Base-by-base conservation (phyloP, 2,888 invertebrate species). In the Hypomecis atomaria region DNA sequence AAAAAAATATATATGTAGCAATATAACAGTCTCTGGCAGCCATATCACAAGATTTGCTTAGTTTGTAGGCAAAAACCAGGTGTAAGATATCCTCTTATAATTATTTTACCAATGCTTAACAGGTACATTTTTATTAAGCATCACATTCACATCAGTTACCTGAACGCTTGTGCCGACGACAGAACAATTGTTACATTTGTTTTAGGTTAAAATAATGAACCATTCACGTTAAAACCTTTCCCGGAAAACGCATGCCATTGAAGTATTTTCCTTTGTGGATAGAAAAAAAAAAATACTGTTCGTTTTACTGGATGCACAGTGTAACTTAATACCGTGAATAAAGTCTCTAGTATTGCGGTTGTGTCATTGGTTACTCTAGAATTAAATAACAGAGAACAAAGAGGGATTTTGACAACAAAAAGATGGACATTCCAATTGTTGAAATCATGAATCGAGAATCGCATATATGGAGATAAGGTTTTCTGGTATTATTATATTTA, bases 191-290 rank as follows among this genome's bases (percentile, higher is more conserved):
- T 43, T 58, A 57, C 58, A 40, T 63, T 63, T 57, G 53, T 59
- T 66, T 62, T 57, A 40, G 57, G 63, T 60, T 58, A 61, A 54
- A 55, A 61, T 60, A 71, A 67, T 61, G 61, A 67, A 71, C 69
- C 67, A 62, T 60, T 64, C 65, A 59, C 57, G 64, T 65, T 62
- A 69, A 67, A 69, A 67, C 71, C 65, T 70, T 69, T 73, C 66
- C 63, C 63, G 56, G 45, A 62, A 69, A 69, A 66, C 62, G 64
- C 65, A 68, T 61, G 73, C 71, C 71, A 77, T 71, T 75, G 76
- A 76, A 76, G 70, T 66, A 72, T 77, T 75, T 74, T 69, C 74
- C 77, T 81, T 82, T 78, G 76, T 78, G 72, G 71, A 66, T 72
- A 76, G 73, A n/a, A n/a, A n/a, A n/a, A n/a, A n/a, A n/a, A n/a